phyloP scores from a whole-genome alignment of 2,113 vertebrate species.

The Ciconia boyciana region DNA sequence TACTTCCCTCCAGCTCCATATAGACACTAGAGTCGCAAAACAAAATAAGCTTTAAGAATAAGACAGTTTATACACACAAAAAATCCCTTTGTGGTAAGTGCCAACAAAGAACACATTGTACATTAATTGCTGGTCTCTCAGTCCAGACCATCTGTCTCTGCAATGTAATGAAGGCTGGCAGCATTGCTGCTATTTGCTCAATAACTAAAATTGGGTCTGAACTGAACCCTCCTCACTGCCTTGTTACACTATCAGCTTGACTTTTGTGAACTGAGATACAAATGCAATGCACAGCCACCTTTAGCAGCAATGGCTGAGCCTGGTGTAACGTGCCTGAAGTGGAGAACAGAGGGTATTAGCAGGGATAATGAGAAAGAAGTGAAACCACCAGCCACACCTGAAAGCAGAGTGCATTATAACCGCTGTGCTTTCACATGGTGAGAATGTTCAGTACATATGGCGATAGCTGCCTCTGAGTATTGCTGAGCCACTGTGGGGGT shows the following conservation, averaged over 20 bases:
- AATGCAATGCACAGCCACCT: background rate
- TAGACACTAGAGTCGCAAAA: constrained; percentile 41
- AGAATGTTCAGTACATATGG: background rate
- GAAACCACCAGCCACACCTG: background rate
- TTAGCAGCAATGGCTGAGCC: background rate
- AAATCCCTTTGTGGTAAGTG: constrained; percentile 64
- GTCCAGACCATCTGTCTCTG: constrained; percentile 78
- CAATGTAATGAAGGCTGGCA: constrained; percentile 73
- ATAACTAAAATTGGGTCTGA: constrained; percentile 68
- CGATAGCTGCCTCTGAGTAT: background rate
- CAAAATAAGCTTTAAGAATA: constrained; percentile 66
- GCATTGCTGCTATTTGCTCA: constrained; percentile 63
- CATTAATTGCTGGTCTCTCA: constrained; percentile 77
- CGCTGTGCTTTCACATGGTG: background rate
- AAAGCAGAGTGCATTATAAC: background rate
- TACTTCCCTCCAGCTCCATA: constrained; percentile 8
- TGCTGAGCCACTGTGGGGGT: background rate
- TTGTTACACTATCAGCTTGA: constrained; percentile 1
- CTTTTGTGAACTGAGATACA: background rate
- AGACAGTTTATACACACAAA: constrained; percentile 49
- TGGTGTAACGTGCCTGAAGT: background rate
- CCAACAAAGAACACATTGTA: constrained; percentile 75
- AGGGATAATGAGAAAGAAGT: background rate
- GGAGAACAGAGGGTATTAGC: background rate
- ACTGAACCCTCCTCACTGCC: constrained; percentile 58